Evolutionary conservation across 2,113 vertebrate species (phyloP).

Genomic region (Odocoileus virginianus): DNA sequence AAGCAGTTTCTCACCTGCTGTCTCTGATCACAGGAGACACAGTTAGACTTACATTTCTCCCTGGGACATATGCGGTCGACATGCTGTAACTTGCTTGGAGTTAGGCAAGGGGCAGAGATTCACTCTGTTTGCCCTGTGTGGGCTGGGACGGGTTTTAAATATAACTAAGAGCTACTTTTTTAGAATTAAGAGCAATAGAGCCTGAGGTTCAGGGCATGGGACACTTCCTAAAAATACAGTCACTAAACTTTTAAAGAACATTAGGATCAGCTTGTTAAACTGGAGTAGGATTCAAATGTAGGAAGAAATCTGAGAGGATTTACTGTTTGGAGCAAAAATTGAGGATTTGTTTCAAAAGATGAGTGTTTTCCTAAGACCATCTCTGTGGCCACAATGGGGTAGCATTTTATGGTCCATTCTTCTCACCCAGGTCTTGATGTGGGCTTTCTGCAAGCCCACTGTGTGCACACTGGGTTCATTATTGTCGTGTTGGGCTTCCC

Average conservation of each 20-base stretch:
- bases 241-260: constrained; percentile 30
- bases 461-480: not conserved
- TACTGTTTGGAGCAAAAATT: not conserved
- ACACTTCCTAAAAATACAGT: constrained; percentile 60
- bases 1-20: constrained; percentile 60
- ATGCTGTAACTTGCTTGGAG: constrained; percentile 55
- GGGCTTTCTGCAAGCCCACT: accelerated
- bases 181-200: constrained; percentile 54
- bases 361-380: not conserved
- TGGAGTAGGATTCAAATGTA: not conserved
- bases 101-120: constrained; percentile 29
- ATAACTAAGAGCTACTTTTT: constrained; percentile 44
- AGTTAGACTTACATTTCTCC: constrained; percentile 57
- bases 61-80: not conserved
- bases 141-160: constrained; percentile 29
- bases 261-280: not conserved
- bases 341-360: not conserved
- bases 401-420: not conserved
- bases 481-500: not conserved
- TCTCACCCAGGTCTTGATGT: not conserved
- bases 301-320: not conserved
- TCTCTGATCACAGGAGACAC: constrained; percentile 48
- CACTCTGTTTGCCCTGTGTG: constrained; percentile 7
- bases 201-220: constrained; percentile 26
- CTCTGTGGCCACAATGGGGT: not conserved